A percentile compares a stretch with the other conserved stretches of the same genome.
These are phyloP conservation scores for Scelioninae gen. 1 DNA, from an alignment of 2,888 invertebrate genomes.

Conservation along the genomic window DNA sequence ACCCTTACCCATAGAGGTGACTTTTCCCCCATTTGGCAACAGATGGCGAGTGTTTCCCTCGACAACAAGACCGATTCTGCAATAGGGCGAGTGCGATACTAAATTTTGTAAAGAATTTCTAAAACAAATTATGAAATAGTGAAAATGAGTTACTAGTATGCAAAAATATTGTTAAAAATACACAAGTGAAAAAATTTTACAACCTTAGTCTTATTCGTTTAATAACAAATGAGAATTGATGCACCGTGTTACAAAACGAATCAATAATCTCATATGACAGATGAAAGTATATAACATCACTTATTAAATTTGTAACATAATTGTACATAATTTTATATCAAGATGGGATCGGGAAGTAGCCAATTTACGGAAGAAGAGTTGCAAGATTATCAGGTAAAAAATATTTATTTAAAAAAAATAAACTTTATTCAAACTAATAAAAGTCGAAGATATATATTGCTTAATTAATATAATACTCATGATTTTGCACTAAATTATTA, in stretches of 20 bases:
- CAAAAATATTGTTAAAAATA: neutral
- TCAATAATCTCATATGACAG: conserved; percentile 14
- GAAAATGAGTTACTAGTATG: neutral
- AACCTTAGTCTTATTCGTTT: no score
- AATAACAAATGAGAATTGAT: neutral
- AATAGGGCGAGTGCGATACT: no score
- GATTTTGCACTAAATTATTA: no score
- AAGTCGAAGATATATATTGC: no score
- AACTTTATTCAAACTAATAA: no score
- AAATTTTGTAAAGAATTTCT: no score
- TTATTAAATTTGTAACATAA: neutral
- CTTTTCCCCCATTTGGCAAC: conserved; percentile 4
- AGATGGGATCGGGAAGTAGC: conserved; percentile 93
- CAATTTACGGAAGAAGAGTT: conserved; percentile 95
- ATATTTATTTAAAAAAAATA: conserved; percentile 7
- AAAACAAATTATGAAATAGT: neutral
- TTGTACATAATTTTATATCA: neutral
- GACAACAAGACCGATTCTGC: conserved; percentile 14
- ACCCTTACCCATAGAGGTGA: neutral
- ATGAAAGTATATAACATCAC: conserved; percentile 9
- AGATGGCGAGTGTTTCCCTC: conserved; percentile 30
- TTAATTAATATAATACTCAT: no score
- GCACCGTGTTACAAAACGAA: neutral
- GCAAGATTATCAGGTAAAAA: conserved; percentile 93
- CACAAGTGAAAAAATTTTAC: no score